Evolutionary conservation across 2,888 invertebrate genomes (phyloP), one percentile per base, ranked within the genome.

Genomic region (Tubulanus polymorphus): DNA sequence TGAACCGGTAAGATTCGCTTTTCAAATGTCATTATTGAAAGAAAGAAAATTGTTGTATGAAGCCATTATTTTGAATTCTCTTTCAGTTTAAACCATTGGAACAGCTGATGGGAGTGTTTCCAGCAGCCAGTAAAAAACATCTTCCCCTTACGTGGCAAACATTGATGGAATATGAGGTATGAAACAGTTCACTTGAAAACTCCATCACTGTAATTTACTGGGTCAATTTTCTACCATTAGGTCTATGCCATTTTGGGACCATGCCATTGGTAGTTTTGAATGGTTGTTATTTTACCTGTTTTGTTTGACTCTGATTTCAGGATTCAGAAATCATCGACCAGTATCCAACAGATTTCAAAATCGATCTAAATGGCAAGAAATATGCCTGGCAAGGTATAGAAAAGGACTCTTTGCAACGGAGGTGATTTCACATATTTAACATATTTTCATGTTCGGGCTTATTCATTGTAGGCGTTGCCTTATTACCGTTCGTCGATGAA

Each of bases 101-200:
- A 81, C 99, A 99, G 83, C 81, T 99, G 73, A 99, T 99, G 99
- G 91, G 96, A 35, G 99, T 99, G 60, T 99, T 99, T 81, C 99
- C 99, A 51, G 97, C 97, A 15, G 97, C 94, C 47, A 95, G 94
- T 81, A 87, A 91, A 62, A 85, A 88, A 54, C 96, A 96, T 81
- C 90, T 99, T 57, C 99, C 99, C 20, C 80, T 84, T 61, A 89
- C 95, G 2, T 99, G 96, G 94, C 93, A 90, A 20, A 82, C 84
- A 61, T 85, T 99, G 46, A 99, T 99, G 99, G 87, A 85, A 51
- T 88, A 91, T 76, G 89, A 91, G 2, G 91, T 91, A 80, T 64
- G 69, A 66, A 10, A 3, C 10, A 32, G 35, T 12, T 32, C n/a
- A n/a, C n/a, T n/a, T n/a, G n/a, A n/a, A n/a, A n/a, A n/a, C n/a